Conservation (phyloP, 2,888 invertebrate species). For the Sminthurinus aureus region DNA sequence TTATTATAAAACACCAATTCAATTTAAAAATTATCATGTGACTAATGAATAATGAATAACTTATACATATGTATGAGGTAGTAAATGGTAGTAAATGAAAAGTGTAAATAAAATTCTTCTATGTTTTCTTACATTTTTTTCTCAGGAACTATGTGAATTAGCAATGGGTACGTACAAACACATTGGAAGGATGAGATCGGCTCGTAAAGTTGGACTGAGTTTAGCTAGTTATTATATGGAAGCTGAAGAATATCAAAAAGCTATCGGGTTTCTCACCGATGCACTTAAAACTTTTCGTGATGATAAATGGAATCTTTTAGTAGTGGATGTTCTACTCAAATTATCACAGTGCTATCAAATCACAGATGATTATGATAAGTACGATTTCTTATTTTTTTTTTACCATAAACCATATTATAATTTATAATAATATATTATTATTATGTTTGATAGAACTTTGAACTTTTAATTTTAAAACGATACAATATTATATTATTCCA, state of each 20-base stretch:
- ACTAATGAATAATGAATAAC: neutral
- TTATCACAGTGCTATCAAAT: slow-evolving; percentile 85
- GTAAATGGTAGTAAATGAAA: too few species aligned
- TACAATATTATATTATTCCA: neutral
- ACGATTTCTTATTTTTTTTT: slow-evolving; percentile 52
- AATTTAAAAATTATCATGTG: too few species aligned
- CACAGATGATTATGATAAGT: slow-evolving; percentile 80
- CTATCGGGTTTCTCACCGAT: slow-evolving; percentile 87
- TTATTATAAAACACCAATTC: too few species aligned
- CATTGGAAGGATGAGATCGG: slow-evolving; percentile 80
- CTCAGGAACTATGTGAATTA: slow-evolving; percentile 84
- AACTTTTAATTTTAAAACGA: neutral
- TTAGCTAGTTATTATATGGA: slow-evolving; percentile 90
- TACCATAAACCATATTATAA: neutral
- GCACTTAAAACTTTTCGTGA: slow-evolving; percentile 84
- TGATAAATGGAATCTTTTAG: slow-evolving; percentile 86
- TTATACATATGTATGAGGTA: too few species aligned
- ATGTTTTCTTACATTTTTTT: slow-evolving; percentile 20
- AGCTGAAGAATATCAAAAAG: slow-evolving; percentile 84
- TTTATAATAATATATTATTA: neutral
- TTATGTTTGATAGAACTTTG: too few species aligned
- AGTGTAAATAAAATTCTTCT: too few species aligned
- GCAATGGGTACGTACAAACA: slow-evolving; percentile 97
- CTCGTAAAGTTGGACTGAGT: slow-evolving; percentile 81
- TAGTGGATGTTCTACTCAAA: slow-evolving; percentile 82